Percentiles rank a stretch among this genome's conserved stretches.
These are phyloP conservation scores for Buteo buteo DNA, from an alignment of 2,113 vertebrate genomes.

Conservation along the genomic window DNA sequence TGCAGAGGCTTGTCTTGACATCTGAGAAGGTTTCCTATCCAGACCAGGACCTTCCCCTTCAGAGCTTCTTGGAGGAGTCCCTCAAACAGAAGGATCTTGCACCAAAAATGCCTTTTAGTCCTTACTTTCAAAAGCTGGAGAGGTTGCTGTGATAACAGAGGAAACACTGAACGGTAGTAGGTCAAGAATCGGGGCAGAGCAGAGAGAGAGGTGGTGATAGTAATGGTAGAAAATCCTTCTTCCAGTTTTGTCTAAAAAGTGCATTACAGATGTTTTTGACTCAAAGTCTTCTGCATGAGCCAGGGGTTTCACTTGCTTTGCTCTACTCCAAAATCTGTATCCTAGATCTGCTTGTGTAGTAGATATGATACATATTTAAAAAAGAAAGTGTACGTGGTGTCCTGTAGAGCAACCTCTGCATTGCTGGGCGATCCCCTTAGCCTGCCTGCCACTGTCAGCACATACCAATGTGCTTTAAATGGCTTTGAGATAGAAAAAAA, in stretches of 20 bases:
- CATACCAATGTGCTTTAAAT: not conserved
- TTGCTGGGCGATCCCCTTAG: not conserved
- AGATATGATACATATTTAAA: not conserved
- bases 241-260: not conserved
- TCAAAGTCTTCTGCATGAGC: not conserved
- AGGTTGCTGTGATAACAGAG: not conserved
- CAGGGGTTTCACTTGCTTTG: not conserved
- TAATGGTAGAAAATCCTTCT: not conserved
- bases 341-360: not conserved
- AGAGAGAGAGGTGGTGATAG: not conserved
- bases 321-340: not conserved
- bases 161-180: rapidly evolving
- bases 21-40: not conserved
- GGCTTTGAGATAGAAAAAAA: not conserved
- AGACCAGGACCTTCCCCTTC: not conserved
- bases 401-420: not conserved
- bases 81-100: not conserved
- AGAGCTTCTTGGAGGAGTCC: not conserved
- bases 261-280: not conserved
- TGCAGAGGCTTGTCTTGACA: not conserved
- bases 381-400: not conserved
- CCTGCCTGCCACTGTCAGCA: not conserved
- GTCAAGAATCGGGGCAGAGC: not conserved
- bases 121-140: not conserved
- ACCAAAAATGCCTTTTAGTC: not conserved